Conservation (phyloP, 2,888 invertebrate genomes). For the Parthenolecanium corni region DNA sequence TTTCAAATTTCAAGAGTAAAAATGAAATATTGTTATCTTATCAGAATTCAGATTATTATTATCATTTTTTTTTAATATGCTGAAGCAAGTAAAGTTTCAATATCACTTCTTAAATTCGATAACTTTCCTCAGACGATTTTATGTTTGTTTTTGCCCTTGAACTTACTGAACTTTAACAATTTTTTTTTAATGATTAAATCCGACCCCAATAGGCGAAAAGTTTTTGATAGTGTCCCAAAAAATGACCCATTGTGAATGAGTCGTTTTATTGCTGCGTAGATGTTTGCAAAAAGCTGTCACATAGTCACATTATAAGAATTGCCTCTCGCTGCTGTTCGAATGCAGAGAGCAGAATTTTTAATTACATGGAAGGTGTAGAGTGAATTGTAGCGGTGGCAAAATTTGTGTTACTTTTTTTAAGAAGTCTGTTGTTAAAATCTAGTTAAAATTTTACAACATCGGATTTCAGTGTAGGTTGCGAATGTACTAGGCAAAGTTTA, state of each 20-base stretch:
- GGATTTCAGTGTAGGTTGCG: not conserved
- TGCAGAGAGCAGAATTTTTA: not conserved
- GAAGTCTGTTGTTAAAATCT: too few species aligned
- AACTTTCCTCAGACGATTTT: too few species aligned
- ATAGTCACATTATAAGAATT: not conserved
- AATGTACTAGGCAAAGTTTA: not conserved
- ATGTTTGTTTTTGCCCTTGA: not conserved
- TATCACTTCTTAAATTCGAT: too few species aligned
- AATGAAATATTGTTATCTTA: too few species aligned
- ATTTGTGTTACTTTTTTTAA: not conserved
- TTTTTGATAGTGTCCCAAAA: not conserved
- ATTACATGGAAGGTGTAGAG: constrained; percentile 3
- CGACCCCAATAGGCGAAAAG: not conserved
- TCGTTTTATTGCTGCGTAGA: not conserved
- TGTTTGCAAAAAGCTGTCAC: not conserved
- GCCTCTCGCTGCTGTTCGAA: not conserved
- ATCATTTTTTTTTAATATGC: too few species aligned
- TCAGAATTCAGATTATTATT: too few species aligned
- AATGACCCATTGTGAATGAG: not conserved
- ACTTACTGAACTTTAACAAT: not conserved
- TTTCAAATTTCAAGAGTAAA: too few species aligned
- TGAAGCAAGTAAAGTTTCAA: too few species aligned
- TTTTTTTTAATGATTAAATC: not conserved
- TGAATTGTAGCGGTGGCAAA: constrained; percentile 6
- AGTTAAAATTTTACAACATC: too few species aligned